Evolutionary conservation across 2,888 invertebrate species (phyloP).

Genomic region (Calliopum simillimum): DNA sequence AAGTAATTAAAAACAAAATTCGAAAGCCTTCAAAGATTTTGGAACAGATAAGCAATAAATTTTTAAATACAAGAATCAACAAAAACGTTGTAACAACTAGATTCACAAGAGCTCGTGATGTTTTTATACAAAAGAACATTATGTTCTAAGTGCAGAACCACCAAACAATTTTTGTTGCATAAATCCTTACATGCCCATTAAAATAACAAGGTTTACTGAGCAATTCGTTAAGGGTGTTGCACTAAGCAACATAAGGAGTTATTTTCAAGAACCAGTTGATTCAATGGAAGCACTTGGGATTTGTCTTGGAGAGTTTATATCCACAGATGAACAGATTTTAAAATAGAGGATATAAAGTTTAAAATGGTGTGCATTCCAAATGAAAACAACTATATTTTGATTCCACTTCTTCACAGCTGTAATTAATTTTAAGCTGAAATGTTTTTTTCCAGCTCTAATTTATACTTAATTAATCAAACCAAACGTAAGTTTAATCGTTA

Average conservation of each 20-base stretch:
- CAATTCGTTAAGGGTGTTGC: not conserved
- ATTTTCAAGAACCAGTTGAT: conserved; percentile 19
- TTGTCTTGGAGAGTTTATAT: not conserved
- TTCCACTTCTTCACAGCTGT: too few species aligned
- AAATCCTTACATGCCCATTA: conserved; percentile 23
- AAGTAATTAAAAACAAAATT: too few species aligned
- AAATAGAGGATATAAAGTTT: conserved; percentile 3
- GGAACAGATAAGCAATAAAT: conserved; percentile 27
- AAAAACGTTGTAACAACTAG: conserved; percentile 2
- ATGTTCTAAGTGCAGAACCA: conserved; percentile 9
- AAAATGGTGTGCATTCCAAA: conserved; percentile 8
- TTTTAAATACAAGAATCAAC: conserved; percentile 3
- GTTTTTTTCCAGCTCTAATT: too few species aligned
- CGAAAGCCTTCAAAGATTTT: conserved; percentile 33
- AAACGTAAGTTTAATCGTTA: too few species aligned
- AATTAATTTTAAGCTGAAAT: too few species aligned
- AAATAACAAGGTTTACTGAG: conserved; percentile 21
- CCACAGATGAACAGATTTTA: not conserved
- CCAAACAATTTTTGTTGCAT: conserved; percentile 33
- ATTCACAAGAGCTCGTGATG: conserved; percentile 15
- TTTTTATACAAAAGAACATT: conserved; percentile 7
- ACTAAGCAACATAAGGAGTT: not conserved
- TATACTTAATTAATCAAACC: too few species aligned
- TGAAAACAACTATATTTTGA: too few species aligned
- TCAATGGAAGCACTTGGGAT: not conserved